phyloP scores from a whole-genome alignment of 2,888 invertebrate species.

The Deroplatys truncata region DNA sequence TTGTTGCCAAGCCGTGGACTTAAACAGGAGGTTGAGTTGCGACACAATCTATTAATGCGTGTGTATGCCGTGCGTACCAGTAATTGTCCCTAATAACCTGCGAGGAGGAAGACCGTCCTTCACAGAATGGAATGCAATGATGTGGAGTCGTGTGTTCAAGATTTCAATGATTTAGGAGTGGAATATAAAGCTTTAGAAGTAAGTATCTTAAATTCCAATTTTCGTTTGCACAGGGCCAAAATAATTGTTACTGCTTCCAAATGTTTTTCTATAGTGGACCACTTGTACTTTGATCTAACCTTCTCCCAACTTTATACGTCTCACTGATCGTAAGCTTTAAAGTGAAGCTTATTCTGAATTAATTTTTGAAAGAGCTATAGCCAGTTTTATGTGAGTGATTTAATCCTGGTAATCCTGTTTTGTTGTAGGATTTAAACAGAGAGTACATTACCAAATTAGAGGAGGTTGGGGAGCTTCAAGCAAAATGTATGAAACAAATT shows the following conservation, averaged over 20 bases:
- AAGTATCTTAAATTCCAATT: slow-evolving; percentile 36
- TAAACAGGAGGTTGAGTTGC: neutral
- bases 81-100: neutral
- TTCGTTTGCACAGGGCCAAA: neutral
- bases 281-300: neutral
- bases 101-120: neutral
- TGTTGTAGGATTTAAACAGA: slow-evolving; percentile 66
- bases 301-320: neutral
- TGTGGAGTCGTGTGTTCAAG: slow-evolving; percentile 56
- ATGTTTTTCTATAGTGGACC: too few relatives aligned
- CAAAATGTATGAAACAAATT: slow-evolving; percentile 82
- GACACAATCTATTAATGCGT: neutral
- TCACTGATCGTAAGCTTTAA: neutral
- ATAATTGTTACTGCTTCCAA: too few relatives aligned
- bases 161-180: slow-evolving; percentile 73
- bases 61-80: neutral
- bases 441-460: slow-evolving; percentile 82
- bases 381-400: neutral
- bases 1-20: neutral
- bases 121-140: slow-evolving; percentile 57
- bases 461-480: slow-evolving; percentile 76
- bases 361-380: too few relatives aligned
- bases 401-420: slow-evolving; percentile 22
- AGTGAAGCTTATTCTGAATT: neutral
- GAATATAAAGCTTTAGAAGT: slow-evolving; percentile 84